Conservation (phyloP, 2,888 invertebrate species). For the Torymus auratus region DNA sequence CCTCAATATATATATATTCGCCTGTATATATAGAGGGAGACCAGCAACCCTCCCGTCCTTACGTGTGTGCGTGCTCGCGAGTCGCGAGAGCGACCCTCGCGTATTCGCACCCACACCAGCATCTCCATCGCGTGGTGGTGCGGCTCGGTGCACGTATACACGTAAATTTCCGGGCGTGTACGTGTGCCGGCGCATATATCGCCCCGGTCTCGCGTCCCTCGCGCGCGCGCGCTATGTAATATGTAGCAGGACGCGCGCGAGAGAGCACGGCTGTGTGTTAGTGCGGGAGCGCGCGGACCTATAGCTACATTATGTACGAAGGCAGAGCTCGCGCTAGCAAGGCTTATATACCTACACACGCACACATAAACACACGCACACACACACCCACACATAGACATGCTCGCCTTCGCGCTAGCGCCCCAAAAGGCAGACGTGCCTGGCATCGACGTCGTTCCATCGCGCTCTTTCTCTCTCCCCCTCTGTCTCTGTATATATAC, state of each 20-base stretch:
- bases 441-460: constrained; percentile 75
- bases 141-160: not conserved
- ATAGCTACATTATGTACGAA: constrained; percentile 56
- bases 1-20: not conserved
- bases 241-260: constrained; percentile 50
- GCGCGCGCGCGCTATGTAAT: constrained; percentile 34
- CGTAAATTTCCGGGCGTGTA: not conserved
- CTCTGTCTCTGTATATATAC: not conserved
- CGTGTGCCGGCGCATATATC: not conserved
- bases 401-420: constrained; percentile 58
- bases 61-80: not conserved
- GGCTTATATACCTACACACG: constrained; percentile 16
- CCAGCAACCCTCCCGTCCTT: not conserved
- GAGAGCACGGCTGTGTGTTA: constrained; percentile 33
- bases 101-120: not conserved
- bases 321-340: not conserved
- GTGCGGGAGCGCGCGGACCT: constrained; percentile 52
- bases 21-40: constrained; percentile 56
- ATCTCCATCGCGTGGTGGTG: not conserved
- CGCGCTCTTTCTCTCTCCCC: constrained; percentile 79
- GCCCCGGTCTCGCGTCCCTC: constrained; percentile 7
- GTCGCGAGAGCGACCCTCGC: not conserved
- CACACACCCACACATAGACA: no score
- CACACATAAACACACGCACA: no score
- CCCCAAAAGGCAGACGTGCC: constrained; percentile 75